These are phyloP conservation scores for Lysiphlebus fabarum DNA, from an alignment of 1,140 invertebrate species.

Conservation along the genomic window DNA sequence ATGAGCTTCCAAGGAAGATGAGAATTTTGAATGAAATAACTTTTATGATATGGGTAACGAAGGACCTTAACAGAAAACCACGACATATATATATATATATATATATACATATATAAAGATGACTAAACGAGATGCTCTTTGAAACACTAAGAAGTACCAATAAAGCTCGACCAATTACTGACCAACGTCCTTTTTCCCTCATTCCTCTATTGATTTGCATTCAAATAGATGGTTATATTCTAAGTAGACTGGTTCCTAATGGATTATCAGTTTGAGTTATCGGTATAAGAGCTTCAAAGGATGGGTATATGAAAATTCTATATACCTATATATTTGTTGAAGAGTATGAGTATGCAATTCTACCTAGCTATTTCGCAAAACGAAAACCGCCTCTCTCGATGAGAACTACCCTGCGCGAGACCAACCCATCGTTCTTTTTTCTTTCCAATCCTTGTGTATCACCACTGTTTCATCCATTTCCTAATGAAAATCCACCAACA, in stretches of 20 bases:
- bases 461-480: constrained; percentile 56
- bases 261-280: constrained; percentile 57
- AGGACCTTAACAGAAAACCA: too few species aligned
- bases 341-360: not conserved
- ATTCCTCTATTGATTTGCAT: constrained; percentile 57
- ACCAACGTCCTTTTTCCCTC: constrained; percentile 46
- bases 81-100: too few species aligned
- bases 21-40: too few species aligned
- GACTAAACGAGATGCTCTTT: constrained; percentile 57
- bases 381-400: constrained; percentile 32
- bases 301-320: constrained; percentile 14
- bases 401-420: not conserved
- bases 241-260: constrained; percentile 57
- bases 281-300: constrained; percentile 50
- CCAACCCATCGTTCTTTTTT: constrained; percentile 14
- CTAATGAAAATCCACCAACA: constrained; percentile 47
- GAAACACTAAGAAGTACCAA: constrained; percentile 55
- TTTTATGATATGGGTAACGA: too few species aligned
- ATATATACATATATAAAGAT: constrained; percentile 36
- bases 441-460: constrained; percentile 48
- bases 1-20: too few species aligned
- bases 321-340: not conserved
- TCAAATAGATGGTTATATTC: constrained; percentile 57
- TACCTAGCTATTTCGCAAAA: constrained; percentile 21
- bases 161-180: constrained; percentile 56